Base-by-base conservation (phyloP, 2,888 invertebrate genomes). In the Schizotus pectinicornis region DNA sequence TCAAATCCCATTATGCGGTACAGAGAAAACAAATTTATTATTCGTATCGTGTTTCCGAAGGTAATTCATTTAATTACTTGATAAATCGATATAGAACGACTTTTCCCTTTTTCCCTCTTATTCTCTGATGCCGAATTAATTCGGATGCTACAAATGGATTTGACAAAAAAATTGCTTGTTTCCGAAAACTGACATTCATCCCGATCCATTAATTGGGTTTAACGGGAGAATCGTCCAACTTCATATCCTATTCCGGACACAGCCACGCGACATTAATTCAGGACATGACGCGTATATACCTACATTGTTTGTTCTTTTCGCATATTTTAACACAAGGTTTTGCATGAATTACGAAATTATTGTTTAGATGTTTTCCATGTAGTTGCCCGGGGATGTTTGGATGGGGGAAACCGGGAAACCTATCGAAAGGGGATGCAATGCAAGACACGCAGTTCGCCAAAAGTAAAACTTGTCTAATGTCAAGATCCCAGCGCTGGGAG, bases 391-490 rank as follows among this genome's bases (percentile, higher is more conserved):
- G 34, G 34, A 32, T 50, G 39, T 47, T 38, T 14, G 42, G 50
- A 46, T 45, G 7, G 32, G 30, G 37, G 51, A 41, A n/a, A n/a
- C 36, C 45, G 36, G 12, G 45, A 47, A 47, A 54, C 46, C 50
- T 55, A 54, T 54, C 50, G 50, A 31, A 50, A 39, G 51, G 51
- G 51, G 59, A 47, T 22, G 22, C 22, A 22, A 45, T 55, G 50
- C 55, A 59, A 43, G 56, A 55, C 59, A 56, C 48, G 56, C 59
- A 48, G 59, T 60, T 60, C 56, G 59, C 56, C 59, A 60, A 48
- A 60, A 60, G 59, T 59, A 56, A 59, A 59, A 59, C 51, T 59
- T 59, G 55, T 56, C 59, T 59, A 59, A 51, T 55, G 59, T 60
- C 59, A 56, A 52, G 56, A 48, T 50, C 51, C 43, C 52, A 48